These are phyloP conservation scores for Sarcophaga carnaria DNA, from an alignment of 2,888 invertebrate species.

Conservation along the genomic window DNA sequence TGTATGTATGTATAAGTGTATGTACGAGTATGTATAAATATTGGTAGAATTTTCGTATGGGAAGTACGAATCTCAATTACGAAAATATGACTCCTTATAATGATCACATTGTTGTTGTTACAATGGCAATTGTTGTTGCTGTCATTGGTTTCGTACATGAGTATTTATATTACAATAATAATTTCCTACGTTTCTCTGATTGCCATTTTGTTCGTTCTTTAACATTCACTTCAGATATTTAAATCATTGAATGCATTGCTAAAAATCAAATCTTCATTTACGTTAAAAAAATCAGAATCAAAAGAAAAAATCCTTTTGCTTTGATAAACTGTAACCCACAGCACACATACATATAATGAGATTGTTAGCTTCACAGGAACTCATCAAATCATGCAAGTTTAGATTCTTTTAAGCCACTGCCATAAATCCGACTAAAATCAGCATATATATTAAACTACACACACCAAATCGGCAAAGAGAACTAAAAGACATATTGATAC, in stretches of 20 bases:
- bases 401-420: not conserved
- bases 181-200: conserved; percentile 6
- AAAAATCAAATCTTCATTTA: no score
- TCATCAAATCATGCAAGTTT: no score
- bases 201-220: not conserved
- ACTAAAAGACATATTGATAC: conserved; percentile 1
- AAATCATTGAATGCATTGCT: not conserved
- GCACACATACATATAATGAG: no score
- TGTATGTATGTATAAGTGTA: no score
- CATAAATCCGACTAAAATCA: conserved; percentile 9
- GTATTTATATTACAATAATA: conserved; percentile 24
- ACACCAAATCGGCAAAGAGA: not conserved
- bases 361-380: no score
- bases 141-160: not conserved
- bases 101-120: not conserved
- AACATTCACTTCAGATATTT: conserved; percentile 5
- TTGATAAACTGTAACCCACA: no score
- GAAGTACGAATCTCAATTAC: conserved; percentile 16
- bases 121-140: not conserved
- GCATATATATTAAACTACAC: conserved; percentile 26
- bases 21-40: no score
- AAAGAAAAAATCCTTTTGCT: no score
- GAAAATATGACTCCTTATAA: conserved; percentile 43
- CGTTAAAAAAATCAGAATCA: no score
- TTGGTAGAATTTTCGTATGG: not conserved